phyloP scores from a whole-genome alignment of 2,888 invertebrate species.

The Hipparchia semele region DNA sequence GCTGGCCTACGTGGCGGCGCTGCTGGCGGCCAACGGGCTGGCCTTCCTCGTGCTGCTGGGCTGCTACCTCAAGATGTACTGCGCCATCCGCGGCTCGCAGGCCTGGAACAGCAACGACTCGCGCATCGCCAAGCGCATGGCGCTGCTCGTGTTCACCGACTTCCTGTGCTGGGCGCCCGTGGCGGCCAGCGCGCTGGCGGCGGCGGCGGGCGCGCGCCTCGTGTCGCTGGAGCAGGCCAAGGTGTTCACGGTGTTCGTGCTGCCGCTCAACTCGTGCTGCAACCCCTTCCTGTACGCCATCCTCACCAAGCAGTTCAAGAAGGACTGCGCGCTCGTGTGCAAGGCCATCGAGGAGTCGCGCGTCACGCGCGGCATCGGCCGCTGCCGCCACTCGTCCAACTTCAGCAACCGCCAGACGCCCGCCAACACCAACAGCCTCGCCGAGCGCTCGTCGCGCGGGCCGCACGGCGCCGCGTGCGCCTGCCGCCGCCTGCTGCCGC shows the following conservation, averaged over 20 bases:
- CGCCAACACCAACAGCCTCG: conserved; percentile 92
- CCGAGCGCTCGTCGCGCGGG: conserved; percentile 90
- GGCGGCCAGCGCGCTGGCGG: conserved; percentile 96
- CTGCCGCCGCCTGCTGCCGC: conserved; percentile 88
- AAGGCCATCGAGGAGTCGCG: conserved; percentile 97
- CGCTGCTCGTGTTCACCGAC: conserved; percentile 97
- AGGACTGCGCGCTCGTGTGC: conserved; percentile 97
- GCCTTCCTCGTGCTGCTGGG: conserved; percentile 97
- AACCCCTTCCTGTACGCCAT: conserved; percentile 99
- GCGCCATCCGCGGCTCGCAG: conserved; percentile 97
- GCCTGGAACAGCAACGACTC: conserved; percentile 99
- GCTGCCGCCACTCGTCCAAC: conserved; percentile 93
- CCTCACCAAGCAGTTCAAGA: conserved; percentile 98
- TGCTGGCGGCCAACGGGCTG: conserved; percentile 95
- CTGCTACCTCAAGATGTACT: conserved; percentile 98
- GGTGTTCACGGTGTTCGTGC: conserved; percentile 96
- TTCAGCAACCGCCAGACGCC: conserved; percentile 95
- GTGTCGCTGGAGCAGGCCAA: conserved; percentile 98
- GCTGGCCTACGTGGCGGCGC: conserved; percentile 93
- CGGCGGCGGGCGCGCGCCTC: conserved; percentile 94
- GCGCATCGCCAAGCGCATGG: conserved; percentile 98
- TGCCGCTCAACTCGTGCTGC: conserved; percentile 98
- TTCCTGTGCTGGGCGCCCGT: conserved; percentile 99
- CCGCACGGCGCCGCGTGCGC: conserved; percentile 83
- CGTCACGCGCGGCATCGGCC: conserved; percentile 93